phyloP scores from a whole-genome alignment of 1,140 invertebrate genomes.

The Ceratosolen fusciceps region DNA sequence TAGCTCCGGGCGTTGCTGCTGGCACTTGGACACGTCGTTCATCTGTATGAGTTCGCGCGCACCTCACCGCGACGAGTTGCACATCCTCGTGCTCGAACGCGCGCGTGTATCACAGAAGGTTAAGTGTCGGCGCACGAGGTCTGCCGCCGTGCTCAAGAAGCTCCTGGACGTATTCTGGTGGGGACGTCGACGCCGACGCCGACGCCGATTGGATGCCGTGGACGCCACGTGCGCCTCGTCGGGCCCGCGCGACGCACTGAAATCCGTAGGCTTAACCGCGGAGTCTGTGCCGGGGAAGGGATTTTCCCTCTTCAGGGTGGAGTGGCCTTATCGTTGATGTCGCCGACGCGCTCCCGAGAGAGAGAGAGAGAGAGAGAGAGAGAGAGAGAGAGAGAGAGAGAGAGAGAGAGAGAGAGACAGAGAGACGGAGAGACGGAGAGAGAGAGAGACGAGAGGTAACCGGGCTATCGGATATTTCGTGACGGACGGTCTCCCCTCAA shows the following conservation, averaged over 20 bases:
- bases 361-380: neutral
- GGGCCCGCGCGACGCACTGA: neutral
- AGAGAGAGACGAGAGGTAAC: no score
- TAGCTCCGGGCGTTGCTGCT: conserved; percentile 32
- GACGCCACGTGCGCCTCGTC: neutral
- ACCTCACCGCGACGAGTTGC: no score
- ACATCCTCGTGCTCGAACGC: neutral
- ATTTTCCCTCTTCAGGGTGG: neutral
- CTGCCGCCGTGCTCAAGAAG: neutral
- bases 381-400: conserved; percentile 1
- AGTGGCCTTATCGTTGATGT: neutral
- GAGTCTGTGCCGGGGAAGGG: no score
- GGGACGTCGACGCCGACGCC: neutral
- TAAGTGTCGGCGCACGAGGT: conserved; percentile 23
- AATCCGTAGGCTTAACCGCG: neutral
- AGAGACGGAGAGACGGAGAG: neutral
- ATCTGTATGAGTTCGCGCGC: conserved; percentile 53
- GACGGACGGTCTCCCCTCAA: no score
- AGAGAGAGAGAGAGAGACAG: neutral
- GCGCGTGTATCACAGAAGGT: conserved; percentile 16
- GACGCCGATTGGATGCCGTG: neutral
- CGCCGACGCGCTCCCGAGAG: neutral
- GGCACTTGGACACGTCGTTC: conserved; percentile 59
- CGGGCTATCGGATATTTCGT: no score
- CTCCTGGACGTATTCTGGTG: neutral